A percentile compares a stretch with the other conserved stretches of the same genome.
Conservation (phyloP, 2,797 vertebrate species). For the Brachymystax lenok region DNA sequence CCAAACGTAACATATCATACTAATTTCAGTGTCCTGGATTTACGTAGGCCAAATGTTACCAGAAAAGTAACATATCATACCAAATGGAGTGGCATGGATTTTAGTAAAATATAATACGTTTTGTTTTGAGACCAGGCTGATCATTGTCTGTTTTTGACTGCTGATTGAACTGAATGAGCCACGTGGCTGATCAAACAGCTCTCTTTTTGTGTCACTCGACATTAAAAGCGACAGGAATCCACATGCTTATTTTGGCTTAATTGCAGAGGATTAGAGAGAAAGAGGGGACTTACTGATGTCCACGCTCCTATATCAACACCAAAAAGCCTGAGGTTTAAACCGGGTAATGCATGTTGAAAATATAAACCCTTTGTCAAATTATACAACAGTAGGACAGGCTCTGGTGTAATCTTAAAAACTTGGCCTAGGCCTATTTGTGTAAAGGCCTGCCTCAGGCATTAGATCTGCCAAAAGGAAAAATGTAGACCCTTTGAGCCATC, state of each 20-base stretch:
- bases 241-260: constrained; percentile 21
- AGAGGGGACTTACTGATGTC: constrained; percentile 10
- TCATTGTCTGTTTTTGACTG: neutral
- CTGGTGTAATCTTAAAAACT: neutral
- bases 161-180: constrained; percentile 9
- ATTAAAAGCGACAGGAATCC: constrained; percentile 37
- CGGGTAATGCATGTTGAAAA: neutral
- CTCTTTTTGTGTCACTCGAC: constrained; percentile 1
- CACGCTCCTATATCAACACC: constrained; percentile 16
- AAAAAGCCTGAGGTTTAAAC: constrained; percentile 14
- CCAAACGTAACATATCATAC: too few species aligned
- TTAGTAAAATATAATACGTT: too few species aligned
- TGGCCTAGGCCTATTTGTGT: neutral
- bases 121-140: too few species aligned
- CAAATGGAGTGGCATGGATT: too few species aligned
- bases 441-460: neutral
- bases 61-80: too few species aligned
- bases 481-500: too few species aligned
- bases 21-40: too few species aligned
- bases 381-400: neutral
- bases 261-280: constrained; percentile 16
- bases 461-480: too few species aligned
- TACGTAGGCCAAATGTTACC: too few species aligned
- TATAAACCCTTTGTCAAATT: neutral
- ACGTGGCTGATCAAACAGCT: constrained; percentile 32